Percentiles rank a stretch among this genome's conserved stretches.
phyloP scores from a whole-genome alignment of 2,888 invertebrate genomes.

The Hipparchia semele region DNA sequence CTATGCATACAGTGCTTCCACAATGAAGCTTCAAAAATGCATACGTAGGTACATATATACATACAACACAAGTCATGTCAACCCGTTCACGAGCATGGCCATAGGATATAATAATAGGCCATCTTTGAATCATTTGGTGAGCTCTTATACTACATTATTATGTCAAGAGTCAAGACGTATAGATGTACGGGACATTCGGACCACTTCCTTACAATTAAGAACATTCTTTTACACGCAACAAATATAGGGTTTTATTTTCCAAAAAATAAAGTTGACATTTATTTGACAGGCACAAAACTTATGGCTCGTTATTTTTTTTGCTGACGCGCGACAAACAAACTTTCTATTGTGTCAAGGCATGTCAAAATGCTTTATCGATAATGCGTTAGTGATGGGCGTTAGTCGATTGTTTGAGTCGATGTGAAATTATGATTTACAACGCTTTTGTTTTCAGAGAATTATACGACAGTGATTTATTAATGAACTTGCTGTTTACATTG shows the following conservation, averaged over 20 bases:
- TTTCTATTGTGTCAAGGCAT: conserved; percentile 77
- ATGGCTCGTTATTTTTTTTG: conserved; percentile 49
- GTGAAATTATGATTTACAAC: conserved; percentile 39
- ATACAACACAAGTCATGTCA: no score
- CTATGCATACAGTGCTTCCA: no score
- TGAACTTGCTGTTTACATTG: not conserved
- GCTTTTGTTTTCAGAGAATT: conserved; percentile 44
- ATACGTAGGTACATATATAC: no score
- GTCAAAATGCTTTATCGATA: conserved; percentile 76
- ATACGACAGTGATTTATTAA: conserved; percentile 23
- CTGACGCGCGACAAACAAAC: conserved; percentile 71
- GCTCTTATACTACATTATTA: conserved; percentile 10
- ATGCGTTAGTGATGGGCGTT: conserved; percentile 53
- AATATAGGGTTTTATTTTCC: not conserved
- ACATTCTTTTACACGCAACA: conserved; percentile 11
- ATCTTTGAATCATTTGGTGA: not conserved
- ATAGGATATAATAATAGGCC: not conserved
- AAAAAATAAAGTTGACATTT: conserved; percentile 17
- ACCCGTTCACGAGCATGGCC: no score
- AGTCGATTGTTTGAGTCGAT: conserved; percentile 45
- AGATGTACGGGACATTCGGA: conserved; percentile 1
- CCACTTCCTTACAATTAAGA: conserved; percentile 21
- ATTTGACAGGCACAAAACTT: not conserved
- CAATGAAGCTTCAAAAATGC: no score
- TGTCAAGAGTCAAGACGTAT: conserved; percentile 14